These are phyloP conservation scores for Furcifer pardalis DNA, from an alignment of 2,797 vertebrate genomes.

Conservation along the genomic window DNA sequence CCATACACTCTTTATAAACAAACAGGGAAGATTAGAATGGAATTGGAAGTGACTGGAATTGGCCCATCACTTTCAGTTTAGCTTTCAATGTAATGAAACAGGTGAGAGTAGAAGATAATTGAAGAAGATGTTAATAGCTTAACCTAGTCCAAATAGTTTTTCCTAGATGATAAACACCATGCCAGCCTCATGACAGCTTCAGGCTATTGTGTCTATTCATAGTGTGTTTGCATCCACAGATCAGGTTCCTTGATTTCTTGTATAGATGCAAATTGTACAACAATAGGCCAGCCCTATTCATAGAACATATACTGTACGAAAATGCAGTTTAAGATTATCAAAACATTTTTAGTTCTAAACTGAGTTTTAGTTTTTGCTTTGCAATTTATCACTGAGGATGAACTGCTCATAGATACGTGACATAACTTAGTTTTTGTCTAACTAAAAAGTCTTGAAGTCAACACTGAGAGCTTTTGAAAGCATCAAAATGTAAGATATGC, in stretches of 20 bases:
- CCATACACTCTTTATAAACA: neutral
- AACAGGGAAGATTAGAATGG: neutral
- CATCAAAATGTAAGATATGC: neutral
- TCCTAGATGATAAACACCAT: neutral
- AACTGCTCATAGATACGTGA: neutral
- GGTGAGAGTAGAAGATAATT: constrained; percentile 4
- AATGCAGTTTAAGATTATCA: neutral
- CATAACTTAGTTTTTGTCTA: neutral
- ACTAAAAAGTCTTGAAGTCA: neutral
- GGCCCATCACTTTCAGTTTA: neutral
- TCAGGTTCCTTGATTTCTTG: neutral
- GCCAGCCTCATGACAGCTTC: neutral
- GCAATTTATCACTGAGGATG: neutral
- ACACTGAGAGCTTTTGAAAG: neutral
- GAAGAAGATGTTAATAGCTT: constrained; percentile 30
- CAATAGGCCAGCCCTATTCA: neutral
- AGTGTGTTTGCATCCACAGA: neutral
- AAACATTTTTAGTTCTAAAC: neutral
- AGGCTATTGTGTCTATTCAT: neutral
- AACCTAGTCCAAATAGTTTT: constrained; percentile 9
- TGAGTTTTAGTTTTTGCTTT: neutral
- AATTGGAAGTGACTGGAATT: no score
- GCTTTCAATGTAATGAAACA: constrained; percentile 14
- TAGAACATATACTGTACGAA: neutral
- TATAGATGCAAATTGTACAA: neutral